Percentiles rank a stretch among this genome's conserved stretches.
Evolutionary conservation across 2,888 invertebrate species (phyloP).

Genomic region (Agrotis ipsilon): DNA sequence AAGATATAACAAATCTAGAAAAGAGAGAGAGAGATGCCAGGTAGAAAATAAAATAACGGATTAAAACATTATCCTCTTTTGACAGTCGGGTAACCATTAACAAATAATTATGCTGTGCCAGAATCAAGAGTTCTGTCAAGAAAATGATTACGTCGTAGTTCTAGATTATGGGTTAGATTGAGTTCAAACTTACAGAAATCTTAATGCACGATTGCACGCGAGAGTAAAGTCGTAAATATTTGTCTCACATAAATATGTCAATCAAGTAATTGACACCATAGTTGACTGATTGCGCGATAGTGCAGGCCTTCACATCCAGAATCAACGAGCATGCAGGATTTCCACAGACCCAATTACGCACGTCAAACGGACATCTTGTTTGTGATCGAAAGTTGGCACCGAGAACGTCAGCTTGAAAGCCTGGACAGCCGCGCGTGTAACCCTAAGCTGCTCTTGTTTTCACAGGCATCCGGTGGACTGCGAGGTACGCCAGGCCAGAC

Average conservation of each 20-base stretch:
- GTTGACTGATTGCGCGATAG: slow-evolving; percentile 6
- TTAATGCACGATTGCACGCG: neutral
- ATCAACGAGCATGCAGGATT: slow-evolving; percentile 60
- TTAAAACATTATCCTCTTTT: no score
- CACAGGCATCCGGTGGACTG: slow-evolving; percentile 63
- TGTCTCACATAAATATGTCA: no score
- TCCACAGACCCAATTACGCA: slow-evolving; percentile 52
- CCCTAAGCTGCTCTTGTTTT: slow-evolving; percentile 55
- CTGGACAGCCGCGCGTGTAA: slow-evolving; percentile 49
- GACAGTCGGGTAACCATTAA: no score
- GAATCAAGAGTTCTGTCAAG: no score
- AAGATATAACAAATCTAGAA: no score
- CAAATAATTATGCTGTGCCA: no score
- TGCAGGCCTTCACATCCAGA: slow-evolving; percentile 1
- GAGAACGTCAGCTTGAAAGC: slow-evolving; percentile 53
- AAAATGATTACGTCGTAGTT: neutral
- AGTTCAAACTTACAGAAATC: neutral
- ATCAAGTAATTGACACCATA: neutral
- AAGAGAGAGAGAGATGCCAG: neutral
- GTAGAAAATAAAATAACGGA: no score
- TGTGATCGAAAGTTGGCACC: slow-evolving; percentile 50
- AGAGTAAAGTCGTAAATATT: neutral
- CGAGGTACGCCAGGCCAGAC: slow-evolving; percentile 35
- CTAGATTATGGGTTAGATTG: neutral
- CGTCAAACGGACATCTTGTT: slow-evolving; percentile 46